Base-by-base conservation (phyloP, 2,113 vertebrate genomes). In the Puntigrus tetrazona region DNA sequence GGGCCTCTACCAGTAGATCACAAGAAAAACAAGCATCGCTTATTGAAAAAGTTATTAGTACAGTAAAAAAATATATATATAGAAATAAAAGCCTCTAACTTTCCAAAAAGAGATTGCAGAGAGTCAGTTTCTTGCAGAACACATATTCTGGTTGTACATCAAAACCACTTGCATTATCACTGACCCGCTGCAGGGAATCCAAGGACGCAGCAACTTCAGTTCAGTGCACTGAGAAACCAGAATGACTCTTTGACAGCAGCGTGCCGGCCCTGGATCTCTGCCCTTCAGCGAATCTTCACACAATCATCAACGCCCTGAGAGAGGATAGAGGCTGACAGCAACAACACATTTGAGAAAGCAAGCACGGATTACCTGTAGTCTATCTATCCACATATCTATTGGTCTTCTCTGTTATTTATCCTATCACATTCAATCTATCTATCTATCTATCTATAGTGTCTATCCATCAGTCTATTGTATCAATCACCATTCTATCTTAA, bases 151-250 rank as follows among this genome's bases (percentile, higher is more conserved):
- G 10, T 4, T 80, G 73, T 52, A 52, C 9, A 38, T 63, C 57
- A 63, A 63, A 79, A 79, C 55, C 36, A 43, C 57, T 43, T 45
- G 77, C n/a, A 63, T 63, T 63, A 43, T 13, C 55, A 2, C n/a
- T 79, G 14, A 22, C 63, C 20, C 0, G 50, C 76, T 78, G 11
- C 57, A 45, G 78, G 78, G 77, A 63, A 63, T 18, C 27, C 8
- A 36, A 63, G 36, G 22, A 45, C 9, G 11, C 34, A 20, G 77
- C n/a, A 29, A 41, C 55, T 41, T 11, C 27, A 34, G 73, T 76
- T 52, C 73, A 47, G 73, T 76, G 73, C 73, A 22, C 73, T 31
- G 16, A 76, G 29, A 52, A 76, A 76, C 16, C 4, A 76, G 47
- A 76, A 76, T 22, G 73, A 52, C 25, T 34, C 47, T 25, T 38